Percentiles rank a stretch among this genome's conserved stretches.
These are phyloP conservation scores for Cryptocephalus moraei DNA, from an alignment of 2,888 invertebrate genomes.

Conservation along the genomic window DNA sequence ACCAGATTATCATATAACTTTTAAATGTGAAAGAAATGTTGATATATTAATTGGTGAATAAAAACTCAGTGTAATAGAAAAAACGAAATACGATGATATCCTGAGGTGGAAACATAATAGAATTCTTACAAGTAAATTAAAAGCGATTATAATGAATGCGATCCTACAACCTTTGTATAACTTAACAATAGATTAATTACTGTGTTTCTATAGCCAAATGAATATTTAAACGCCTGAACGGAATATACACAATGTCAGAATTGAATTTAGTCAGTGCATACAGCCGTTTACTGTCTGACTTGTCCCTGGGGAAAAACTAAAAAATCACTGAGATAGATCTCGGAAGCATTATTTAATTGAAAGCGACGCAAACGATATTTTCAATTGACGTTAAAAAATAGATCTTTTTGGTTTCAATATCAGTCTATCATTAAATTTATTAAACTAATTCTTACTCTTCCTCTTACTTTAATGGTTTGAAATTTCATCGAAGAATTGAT, in stretches of 20 bases:
- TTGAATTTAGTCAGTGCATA: constrained; percentile 33
- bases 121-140: constrained; percentile 40
- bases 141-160: constrained; percentile 40
- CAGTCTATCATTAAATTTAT: too few species aligned
- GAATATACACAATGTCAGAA: constrained; percentile 37
- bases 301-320: constrained; percentile 20
- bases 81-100: constrained; percentile 8
- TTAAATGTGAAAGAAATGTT: too few species aligned
- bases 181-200: constrained; percentile 42
- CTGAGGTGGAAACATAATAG: constrained; percentile 16
- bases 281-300: constrained; percentile 20
- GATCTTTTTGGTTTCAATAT: too few species aligned
- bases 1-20: too few species aligned
- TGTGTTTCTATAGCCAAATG: constrained; percentile 37
- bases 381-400: too few species aligned
- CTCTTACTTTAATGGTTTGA: too few species aligned
- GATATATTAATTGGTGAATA: too few species aligned
- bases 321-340: constrained; percentile 21
- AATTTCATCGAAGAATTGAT: too few species aligned
- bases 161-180: constrained; percentile 38
- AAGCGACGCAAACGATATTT: too few species aligned
- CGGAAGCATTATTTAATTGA: constrained; percentile 4
- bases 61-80: background rate
- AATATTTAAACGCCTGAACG: constrained; percentile 37
- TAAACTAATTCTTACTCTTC: too few species aligned